Conservation (phyloP, 2,113 vertebrate species). For the Hippocampus abdominalis region DNA sequence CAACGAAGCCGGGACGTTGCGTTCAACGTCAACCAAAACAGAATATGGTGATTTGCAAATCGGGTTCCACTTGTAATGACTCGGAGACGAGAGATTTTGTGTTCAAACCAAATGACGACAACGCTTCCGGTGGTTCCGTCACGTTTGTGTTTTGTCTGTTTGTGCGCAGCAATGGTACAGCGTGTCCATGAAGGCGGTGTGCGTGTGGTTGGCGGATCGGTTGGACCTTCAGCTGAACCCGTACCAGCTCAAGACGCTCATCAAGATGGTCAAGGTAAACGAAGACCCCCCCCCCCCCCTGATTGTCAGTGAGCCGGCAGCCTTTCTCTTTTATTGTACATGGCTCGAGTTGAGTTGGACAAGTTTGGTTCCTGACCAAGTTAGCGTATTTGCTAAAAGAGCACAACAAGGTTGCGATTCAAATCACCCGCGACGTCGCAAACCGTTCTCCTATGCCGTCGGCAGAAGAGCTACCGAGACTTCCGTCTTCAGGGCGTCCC, state of each 20-base stretch:
- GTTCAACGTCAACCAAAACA: too few species aligned
- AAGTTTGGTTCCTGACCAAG: too few species aligned
- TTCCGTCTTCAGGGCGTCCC: slow-evolving; percentile 91
- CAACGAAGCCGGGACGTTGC: too few species aligned
- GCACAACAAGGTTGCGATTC: too few species aligned
- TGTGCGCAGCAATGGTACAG: slow-evolving; percentile 89
- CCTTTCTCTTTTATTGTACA: background rate
- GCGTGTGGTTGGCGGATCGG: slow-evolving; percentile 90
- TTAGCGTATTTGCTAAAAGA: too few species aligned
- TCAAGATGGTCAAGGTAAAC: slow-evolving; percentile 96
- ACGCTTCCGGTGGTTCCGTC: background rate
- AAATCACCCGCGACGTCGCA: slow-evolving; percentile 38
- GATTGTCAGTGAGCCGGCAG: slow-evolving; percentile 36
- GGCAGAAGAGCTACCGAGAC: slow-evolving; percentile 92
- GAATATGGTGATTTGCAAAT: too few species aligned
- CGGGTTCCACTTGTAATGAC: too few species aligned
- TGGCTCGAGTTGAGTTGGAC: too few species aligned
- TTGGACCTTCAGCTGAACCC: slow-evolving; percentile 94
- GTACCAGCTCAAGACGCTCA: slow-evolving; percentile 96
- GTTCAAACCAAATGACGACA: background rate
- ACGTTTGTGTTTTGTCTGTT: background rate
- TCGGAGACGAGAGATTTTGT: too few species aligned
- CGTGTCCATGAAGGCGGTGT: slow-evolving; percentile 85
- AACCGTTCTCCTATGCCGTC: slow-evolving; percentile 13
- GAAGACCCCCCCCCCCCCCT: too few species aligned